Evolutionary conservation across 2,888 invertebrate genomes (phyloP).

Genomic region (Halictus ligatus): DNA sequence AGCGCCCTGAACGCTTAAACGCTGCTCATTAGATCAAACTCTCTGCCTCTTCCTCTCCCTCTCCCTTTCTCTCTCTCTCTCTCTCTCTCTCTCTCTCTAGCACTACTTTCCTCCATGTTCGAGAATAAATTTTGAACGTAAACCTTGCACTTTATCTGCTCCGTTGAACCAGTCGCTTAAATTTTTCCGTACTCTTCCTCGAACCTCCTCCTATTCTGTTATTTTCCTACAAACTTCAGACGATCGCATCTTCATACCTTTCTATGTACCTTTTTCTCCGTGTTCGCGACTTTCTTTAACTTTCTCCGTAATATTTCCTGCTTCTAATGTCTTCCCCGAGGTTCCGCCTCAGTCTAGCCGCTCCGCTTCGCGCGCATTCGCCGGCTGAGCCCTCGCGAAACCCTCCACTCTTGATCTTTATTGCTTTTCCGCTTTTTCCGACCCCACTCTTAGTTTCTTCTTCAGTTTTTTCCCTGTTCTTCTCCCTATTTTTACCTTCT

Average conservation of each 20-base stretch:
- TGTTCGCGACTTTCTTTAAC: neutral
- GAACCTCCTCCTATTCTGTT: neutral
- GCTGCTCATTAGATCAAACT: neutral
- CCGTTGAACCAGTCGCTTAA: conserved; percentile 2
- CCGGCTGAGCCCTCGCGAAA: conserved; percentile 4
- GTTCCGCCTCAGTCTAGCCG: neutral
- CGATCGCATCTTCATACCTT: conserved; percentile 1
- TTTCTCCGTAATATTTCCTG: conserved; percentile 4
- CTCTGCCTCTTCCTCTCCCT: neutral
- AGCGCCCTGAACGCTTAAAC: neutral
- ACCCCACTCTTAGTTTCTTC: neutral
- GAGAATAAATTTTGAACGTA: neutral
- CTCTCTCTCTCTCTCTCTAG: neutral
- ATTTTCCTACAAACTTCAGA: neutral
- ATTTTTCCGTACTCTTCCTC: neutral
- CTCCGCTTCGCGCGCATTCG: neutral
- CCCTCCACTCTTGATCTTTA: conserved; percentile 1
- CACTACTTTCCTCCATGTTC: neutral
- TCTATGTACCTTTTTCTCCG: neutral
- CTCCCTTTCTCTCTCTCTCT: neutral
- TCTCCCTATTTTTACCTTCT: neutral
- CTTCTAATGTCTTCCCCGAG: neutral
- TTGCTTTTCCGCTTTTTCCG: neutral
- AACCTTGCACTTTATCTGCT: neutral
- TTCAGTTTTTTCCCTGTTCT: neutral